Percentiles rank a stretch among this genome's conserved stretches.
Conservation (phyloP, 2,797 vertebrate species). For the Malacoraja senta region DNA sequence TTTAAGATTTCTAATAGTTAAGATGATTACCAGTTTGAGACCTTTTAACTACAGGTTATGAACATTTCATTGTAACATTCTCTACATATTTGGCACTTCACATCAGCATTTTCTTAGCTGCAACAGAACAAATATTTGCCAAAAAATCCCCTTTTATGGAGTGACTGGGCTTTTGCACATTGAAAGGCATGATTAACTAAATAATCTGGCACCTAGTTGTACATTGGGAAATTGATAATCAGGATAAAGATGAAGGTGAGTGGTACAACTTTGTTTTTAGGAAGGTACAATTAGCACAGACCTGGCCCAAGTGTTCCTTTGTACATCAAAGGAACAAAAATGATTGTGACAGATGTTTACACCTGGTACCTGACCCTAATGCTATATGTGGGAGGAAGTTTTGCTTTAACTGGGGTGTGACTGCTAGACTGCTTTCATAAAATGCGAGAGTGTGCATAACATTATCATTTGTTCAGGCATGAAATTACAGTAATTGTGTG, state of each 20-base stretch:
- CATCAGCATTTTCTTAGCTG: not conserved
- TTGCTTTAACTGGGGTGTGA: not conserved
- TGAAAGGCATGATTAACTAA: not conserved
- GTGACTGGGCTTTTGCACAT: not conserved
- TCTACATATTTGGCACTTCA: slow-evolving; percentile 13
- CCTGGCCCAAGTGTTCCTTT: slow-evolving; percentile 41
- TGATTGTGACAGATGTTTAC: slow-evolving; percentile 13
- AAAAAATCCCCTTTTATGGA: not conserved
- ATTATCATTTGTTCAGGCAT: not conserved
- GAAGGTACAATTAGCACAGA: slow-evolving; percentile 45
- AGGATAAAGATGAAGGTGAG: slow-evolving; percentile 40
- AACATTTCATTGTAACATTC: not conserved
- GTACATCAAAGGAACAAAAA: slow-evolving; percentile 33
- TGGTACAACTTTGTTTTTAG: slow-evolving; percentile 24
- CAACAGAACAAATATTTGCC: slow-evolving; percentile 13
- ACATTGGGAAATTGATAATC: slow-evolving; percentile 38
- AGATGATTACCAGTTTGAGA: not conserved
- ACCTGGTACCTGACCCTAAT: not conserved
- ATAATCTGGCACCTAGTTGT: not conserved
- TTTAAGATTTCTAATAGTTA: not conserved
- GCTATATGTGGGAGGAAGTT: not conserved
- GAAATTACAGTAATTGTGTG: not conserved
- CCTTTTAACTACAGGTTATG: not conserved
- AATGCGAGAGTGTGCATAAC: not conserved
- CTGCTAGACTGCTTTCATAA: not conserved